Percentiles rank a stretch among this genome's conserved stretches.
Conservation (phyloP, 2,113 vertebrate species). For the Oreochromis aureus region DNA sequence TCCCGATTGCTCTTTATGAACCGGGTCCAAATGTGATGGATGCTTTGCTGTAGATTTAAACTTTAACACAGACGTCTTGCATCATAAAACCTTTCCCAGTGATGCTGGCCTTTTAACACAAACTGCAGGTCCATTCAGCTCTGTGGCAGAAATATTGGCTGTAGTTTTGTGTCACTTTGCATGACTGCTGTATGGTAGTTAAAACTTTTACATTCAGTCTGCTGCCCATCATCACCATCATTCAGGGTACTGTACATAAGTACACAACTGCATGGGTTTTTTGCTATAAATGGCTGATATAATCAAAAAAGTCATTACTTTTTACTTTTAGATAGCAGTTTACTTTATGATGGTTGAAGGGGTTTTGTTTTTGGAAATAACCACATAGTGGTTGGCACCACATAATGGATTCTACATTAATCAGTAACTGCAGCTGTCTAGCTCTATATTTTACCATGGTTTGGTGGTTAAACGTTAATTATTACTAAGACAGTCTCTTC, state of each 20-base stretch:
- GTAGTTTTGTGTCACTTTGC: background rate
- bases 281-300: background rate
- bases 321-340: background rate
- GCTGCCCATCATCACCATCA: background rate
- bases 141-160: background rate
- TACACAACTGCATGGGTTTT: accelerated
- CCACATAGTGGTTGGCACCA: background rate
- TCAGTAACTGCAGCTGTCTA: background rate
- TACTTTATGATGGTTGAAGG: background rate
- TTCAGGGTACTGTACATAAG: background rate
- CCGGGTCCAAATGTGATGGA: background rate
- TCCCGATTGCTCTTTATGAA: background rate
- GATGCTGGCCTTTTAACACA: background rate
- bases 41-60: background rate
- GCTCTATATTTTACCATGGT: background rate
- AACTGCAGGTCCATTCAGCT: background rate
- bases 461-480: background rate
- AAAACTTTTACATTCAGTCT: background rate
- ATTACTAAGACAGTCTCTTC: accelerated
- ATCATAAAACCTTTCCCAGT: background rate
- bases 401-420: background rate
- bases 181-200: background rate
- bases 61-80: background rate
- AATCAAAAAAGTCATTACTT: background rate
- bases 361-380: background rate